A percentile compares a stretch with the other conserved stretches of the same genome.
These are phyloP conservation scores for Simalia tracyae DNA, from an alignment of 2,797 vertebrate genomes.

Conservation along the genomic window DNA sequence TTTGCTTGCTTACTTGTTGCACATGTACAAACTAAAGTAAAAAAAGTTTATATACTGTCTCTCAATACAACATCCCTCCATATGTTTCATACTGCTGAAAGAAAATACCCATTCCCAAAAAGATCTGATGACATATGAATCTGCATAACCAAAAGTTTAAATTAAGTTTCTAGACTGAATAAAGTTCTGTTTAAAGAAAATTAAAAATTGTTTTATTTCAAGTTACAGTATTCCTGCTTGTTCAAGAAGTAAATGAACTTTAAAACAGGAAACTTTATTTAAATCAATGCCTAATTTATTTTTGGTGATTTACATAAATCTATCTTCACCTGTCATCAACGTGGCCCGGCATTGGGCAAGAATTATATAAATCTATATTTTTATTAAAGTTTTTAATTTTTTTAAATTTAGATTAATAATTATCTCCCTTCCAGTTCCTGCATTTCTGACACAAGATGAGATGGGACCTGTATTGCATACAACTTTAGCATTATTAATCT, in stretches of 20 bases:
- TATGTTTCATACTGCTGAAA: not conserved
- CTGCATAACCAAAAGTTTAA: not conserved
- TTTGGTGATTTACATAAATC: not conserved
- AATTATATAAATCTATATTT: too few relatives aligned
- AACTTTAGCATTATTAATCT: not conserved
- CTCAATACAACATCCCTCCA: too few relatives aligned
- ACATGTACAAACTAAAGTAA: not conserved
- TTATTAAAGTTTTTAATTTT: too few relatives aligned
- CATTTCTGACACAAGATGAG: too few relatives aligned
- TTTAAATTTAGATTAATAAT: too few relatives aligned
- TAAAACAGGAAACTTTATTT: not conserved
- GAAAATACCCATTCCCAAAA: not conserved
- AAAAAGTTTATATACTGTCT: not conserved
- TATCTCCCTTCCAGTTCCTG: too few relatives aligned
- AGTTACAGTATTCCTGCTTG: not conserved
- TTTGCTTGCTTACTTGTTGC: conserved; percentile 6
- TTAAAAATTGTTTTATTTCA: not conserved
- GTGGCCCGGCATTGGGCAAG: too few relatives aligned
- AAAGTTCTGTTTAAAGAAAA: not conserved
- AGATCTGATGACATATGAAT: not conserved
- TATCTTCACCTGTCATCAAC: not conserved
- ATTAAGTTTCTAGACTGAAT: not conserved
- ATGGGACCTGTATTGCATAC: not conserved
- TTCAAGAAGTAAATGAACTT: not conserved
- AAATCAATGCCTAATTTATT: not conserved